Evolutionary conservation across 2,888 invertebrate species (phyloP), one percentile per base, ranked within the genome.

Genomic region (Idaea dimidiata): DNA sequence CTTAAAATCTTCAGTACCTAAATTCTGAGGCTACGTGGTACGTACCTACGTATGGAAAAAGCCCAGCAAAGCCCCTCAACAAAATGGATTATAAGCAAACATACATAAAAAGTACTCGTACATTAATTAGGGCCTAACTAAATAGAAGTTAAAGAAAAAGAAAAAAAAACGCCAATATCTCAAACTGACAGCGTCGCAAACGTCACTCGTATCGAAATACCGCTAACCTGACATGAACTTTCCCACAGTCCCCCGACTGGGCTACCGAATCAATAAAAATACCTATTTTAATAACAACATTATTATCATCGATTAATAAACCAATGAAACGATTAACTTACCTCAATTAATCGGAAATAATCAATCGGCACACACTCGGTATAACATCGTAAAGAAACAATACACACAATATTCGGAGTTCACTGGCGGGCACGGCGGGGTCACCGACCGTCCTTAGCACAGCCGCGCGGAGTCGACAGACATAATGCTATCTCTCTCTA

Each of bases 391-490:
- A 70, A 72, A 72, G 62, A 72, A 81, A 81, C 80, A 81, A 77
- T 84, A 85, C 83, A 84, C 84, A 84, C 86, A 86, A 85, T 84
- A 86, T 92, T 90, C 83, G 90, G 88, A 91, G 92, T 91, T 92
- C 91, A 92, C 85, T 85, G 81, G 89, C 89, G 90, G 90, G 81
- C 88, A 88, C 73, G 78, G 83, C 81, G 87, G 87, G 91, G 89
- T 80, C 90, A 90, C 89, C 92, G 90, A 91, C 92, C 92, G 92
- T 92, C 92, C 92, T 92, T 92, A 92, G 86, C 88, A 85, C 84
- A 83, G 82, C 85, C 84, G 86, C 81, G 83, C 83, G 86, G 79
- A 78, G 76, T 87, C 79, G 73, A 83, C 86, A 81, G 78, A 83
- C 76, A 61, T 82, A 78, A 67, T 65, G 54, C 84, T 69, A 76